Evolutionary conservation across 2,888 invertebrate genomes (phyloP), one percentile per base, ranked within the genome.

Genomic region (Eilema griseolum): DNA sequence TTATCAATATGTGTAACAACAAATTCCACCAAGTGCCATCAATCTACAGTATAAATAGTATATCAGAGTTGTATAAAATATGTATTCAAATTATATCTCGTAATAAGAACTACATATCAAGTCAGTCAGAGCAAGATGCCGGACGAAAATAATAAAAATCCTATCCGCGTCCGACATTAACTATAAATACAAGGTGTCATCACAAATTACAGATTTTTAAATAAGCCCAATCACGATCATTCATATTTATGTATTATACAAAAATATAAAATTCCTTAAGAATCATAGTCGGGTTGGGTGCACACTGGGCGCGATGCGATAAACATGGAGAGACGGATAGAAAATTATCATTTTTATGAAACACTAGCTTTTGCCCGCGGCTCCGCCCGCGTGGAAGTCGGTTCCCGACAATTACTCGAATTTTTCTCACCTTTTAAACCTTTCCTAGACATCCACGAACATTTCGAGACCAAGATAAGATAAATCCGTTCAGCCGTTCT

Each of bases 171-270:
- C 69, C 68, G 59, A 70, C 20, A 66, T 37, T 28, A 46, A 63
- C 73, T 77, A 83, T 85, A 80, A 83, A 83, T 83, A 81, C 79
- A 63, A 67, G 57, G 60, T 78, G 79, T 83, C 78, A 71, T 78
- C 80, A 85, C 83, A 85, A 83, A 87, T 86, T 79, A 86, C 71
- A 79, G 70, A 76, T 71, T 81, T 77, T 70, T 73, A 79, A 84
- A 84, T 85, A 83, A 81, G 46, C 79, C 81, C 76, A 85, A 87
- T 87, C 86, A 86, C 79, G 80, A 84, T 88, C 78, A 84, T 77
- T 86, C 83, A 83, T 83, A 80, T 83, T 84, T 83, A 80, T 85
- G 79, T 79, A 63, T 72, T 61, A 80, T 74, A 79, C 74, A 76
- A 81, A 80, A 79, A 73, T 81, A 75, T 71, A 56, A 77, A 78